Conservation (phyloP, 2,888 invertebrate genomes). For the Loripinus fragilis region DNA sequence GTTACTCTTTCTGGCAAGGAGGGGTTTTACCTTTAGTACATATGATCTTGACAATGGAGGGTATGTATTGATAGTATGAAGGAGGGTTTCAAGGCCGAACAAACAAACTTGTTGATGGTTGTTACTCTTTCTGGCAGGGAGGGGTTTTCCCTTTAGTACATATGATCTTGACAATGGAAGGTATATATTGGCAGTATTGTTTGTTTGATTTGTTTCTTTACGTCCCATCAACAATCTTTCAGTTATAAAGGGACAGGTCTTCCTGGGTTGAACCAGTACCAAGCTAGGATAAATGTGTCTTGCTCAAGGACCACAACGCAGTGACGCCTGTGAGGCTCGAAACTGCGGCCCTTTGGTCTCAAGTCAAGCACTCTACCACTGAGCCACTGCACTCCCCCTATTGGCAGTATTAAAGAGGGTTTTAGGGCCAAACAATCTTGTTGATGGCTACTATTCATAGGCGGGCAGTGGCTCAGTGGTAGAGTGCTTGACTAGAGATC, state of each 20-base stretch:
- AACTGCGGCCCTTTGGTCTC: too few species aligned
- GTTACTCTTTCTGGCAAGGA: slow-evolving; percentile 99
- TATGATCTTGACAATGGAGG: slow-evolving; percentile 73
- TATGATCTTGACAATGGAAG: slow-evolving; percentile 60
- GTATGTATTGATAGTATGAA: slow-evolving; percentile 87
- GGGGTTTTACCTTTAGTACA: slow-evolving; percentile 95
- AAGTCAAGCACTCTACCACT: too few species aligned
- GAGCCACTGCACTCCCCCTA: too few species aligned
- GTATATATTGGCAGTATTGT: too few species aligned
- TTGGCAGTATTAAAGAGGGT: slow-evolving; percentile 96
- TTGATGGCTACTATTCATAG: slow-evolving; percentile 99
- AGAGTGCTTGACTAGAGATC: too few species aligned
- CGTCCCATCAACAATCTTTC: too few species aligned
- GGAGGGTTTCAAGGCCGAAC: slow-evolving; percentile 98
- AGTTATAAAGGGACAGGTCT: too few species aligned
- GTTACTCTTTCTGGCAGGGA: slow-evolving; percentile 99
- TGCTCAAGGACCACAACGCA: too few species aligned
- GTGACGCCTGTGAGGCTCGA: too few species aligned
- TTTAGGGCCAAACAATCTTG: slow-evolving; percentile 97
- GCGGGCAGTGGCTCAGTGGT: slow-evolving; percentile 97
- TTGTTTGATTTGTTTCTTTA: too few species aligned
- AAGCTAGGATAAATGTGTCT: too few species aligned
- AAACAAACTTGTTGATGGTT: slow-evolving; percentile 99
- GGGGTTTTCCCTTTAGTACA: slow-evolving; percentile 95
- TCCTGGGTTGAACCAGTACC: too few species aligned